A percentile compares a stretch with the other conserved stretches of the same genome.
Conservation (phyloP, 2,888 invertebrate species). For the Chamaedrilus cognettii region DNA sequence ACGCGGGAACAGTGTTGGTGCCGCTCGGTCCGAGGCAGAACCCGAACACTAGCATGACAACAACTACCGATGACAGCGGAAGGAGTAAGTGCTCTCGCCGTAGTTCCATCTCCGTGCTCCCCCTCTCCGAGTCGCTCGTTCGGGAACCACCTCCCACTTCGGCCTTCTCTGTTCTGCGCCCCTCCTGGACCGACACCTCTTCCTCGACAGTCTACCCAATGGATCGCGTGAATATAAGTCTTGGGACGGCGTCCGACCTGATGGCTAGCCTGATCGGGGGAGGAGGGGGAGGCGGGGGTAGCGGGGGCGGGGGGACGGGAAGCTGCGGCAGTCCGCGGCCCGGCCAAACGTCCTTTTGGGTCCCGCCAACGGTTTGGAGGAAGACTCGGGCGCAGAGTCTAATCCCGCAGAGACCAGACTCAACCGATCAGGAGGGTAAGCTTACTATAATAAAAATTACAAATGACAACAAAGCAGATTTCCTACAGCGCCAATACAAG, state of each 20-base stretch:
- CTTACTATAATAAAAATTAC: no score
- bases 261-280: slow-evolving; percentile 7
- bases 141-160: not conserved
- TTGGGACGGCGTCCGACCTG: slow-evolving; percentile 8
- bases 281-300: not conserved
- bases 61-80: not conserved
- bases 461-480: no score
- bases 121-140: not conserved
- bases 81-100: slow-evolving; percentile 1
- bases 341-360: slow-evolving; percentile 46
- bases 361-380: slow-evolving; percentile 50
- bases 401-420: slow-evolving; percentile 42
- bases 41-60: not conserved
- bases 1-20: not conserved
- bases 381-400: slow-evolving; percentile 53
- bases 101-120: slow-evolving; percentile 10
- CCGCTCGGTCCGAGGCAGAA: not conserved
- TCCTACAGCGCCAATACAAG: no score
- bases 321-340: not conserved
- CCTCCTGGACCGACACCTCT: not conserved
- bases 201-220: slow-evolving; percentile 2
- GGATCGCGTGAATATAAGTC: slow-evolving; percentile 13
- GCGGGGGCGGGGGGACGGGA: not conserved
- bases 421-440: no score
- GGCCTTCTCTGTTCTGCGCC: not conserved